Conservation (phyloP, 2,797 vertebrate genomes). For the Paratrypauchen microcephalus region DNA sequence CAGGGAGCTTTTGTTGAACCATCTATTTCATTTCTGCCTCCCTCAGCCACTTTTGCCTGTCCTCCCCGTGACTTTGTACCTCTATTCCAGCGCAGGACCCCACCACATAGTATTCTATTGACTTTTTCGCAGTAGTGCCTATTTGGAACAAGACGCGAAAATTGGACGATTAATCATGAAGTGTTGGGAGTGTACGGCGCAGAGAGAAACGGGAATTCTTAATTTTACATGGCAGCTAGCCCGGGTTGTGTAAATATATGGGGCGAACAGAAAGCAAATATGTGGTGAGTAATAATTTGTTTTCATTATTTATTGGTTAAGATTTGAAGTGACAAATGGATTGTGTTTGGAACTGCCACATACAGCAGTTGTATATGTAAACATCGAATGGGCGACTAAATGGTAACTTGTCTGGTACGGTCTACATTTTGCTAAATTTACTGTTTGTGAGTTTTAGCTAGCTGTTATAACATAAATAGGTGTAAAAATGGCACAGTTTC, state of each 20-base stretch:
- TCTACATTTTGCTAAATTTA: background rate
- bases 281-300: background rate
- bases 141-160: constrained; percentile 34
- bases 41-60: constrained; percentile 51
- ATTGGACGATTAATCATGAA: constrained; percentile 30
- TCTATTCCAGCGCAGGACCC: constrained; percentile 26
- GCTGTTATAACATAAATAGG: no score
- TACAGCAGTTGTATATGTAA: background rate
- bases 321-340: no score
- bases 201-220: background rate
- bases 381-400: background rate
- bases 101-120: constrained; percentile 47
- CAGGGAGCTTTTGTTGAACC: constrained; percentile 19
- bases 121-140: constrained; percentile 38
- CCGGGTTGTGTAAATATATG: background rate
- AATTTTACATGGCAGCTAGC: background rate
- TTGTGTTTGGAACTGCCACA: background rate
- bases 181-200: constrained; percentile 16
- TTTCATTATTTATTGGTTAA: background rate
- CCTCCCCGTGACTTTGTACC: constrained; percentile 50
- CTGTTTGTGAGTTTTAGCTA: background rate
- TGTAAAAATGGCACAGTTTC: no score
- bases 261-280: background rate
- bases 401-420: background rate
- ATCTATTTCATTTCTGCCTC: constrained; percentile 59